Conservation (phyloP, 2,113 vertebrate species). For the Entomyzon cyanotis region DNA sequence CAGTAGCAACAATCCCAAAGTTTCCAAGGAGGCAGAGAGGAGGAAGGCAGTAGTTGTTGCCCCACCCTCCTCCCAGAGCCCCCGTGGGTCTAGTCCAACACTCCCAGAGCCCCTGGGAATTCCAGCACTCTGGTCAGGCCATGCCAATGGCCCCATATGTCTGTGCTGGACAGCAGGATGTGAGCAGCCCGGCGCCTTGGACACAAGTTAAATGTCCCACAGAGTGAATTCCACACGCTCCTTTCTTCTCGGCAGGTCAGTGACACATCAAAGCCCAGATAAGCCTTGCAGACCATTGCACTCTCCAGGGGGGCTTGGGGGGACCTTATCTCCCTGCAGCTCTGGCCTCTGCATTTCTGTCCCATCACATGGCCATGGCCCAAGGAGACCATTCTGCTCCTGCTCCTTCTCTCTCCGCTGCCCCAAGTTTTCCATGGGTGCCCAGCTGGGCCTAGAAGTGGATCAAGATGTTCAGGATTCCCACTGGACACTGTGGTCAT, state of each 20-base stretch:
- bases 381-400: background rate
- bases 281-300: conserved; percentile 2
- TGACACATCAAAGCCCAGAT: conserved; percentile 23
- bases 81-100: rapidly evolving
- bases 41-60: background rate
- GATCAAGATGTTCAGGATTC: too few species aligned
- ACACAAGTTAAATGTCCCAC: background rate
- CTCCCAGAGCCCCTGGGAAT: rapidly evolving
- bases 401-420: background rate
- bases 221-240: background rate
- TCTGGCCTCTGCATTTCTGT: background rate
- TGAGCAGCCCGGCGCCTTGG: background rate
- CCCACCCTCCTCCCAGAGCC: rapidly evolving
- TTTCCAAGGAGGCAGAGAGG: background rate
- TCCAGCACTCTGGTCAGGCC: rapidly evolving
- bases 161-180: background rate
- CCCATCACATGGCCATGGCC: rapidly evolving
- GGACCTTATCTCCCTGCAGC: background rate
- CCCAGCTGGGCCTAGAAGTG: background rate
- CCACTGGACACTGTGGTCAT: background rate
- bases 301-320: background rate
- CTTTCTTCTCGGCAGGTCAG: background rate
- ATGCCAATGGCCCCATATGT: background rate
- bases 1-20: rapidly evolving
- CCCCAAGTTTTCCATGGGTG: background rate